phyloP scores from a whole-genome alignment of 2,888 invertebrate species.

The Epistrophe grossulariae region DNA sequence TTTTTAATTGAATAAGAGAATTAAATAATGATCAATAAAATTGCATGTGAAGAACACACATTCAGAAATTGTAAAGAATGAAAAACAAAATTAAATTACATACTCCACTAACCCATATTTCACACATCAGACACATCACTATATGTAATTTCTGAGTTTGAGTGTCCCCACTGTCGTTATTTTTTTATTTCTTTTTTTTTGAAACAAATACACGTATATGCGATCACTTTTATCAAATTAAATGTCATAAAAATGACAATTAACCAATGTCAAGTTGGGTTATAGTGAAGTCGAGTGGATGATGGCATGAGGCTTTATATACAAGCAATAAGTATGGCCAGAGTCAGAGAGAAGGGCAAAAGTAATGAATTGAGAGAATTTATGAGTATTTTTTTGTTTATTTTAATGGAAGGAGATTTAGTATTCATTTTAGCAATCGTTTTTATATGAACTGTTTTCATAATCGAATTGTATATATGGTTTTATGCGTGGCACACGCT shows the following conservation, averaged over 20 bases:
- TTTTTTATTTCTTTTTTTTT: neutral
- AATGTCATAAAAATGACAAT: constrained; percentile 70
- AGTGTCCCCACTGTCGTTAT: constrained; percentile 24
- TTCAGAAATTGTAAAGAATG: neutral
- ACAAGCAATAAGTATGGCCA: neutral
- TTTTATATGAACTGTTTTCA: neutral
- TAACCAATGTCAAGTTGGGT: constrained; percentile 72
- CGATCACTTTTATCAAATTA: constrained; percentile 69
- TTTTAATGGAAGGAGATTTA: constrained; percentile 20
- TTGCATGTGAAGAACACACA: constrained; percentile 44
- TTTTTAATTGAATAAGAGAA: constrained; percentile 61
- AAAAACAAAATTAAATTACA: constrained; percentile 29
- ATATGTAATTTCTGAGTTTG: neutral
- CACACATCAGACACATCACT: neutral
- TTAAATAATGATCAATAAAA: constrained; percentile 55
- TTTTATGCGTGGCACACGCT: constrained; percentile 23
- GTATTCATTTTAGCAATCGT: constrained; percentile 9
- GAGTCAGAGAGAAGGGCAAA: constrained; percentile 27
- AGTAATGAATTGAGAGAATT: constrained; percentile 32
- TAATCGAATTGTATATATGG: neutral
- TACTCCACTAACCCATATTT: constrained; percentile 69
- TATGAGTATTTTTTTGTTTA: constrained; percentile 12
- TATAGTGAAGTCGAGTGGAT: constrained; percentile 43
- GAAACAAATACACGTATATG: neutral
- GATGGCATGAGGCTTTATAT: constrained; percentile 8